phyloP scores from a whole-genome alignment of 2,888 invertebrate genomes.

The Gari tellinella region DNA sequence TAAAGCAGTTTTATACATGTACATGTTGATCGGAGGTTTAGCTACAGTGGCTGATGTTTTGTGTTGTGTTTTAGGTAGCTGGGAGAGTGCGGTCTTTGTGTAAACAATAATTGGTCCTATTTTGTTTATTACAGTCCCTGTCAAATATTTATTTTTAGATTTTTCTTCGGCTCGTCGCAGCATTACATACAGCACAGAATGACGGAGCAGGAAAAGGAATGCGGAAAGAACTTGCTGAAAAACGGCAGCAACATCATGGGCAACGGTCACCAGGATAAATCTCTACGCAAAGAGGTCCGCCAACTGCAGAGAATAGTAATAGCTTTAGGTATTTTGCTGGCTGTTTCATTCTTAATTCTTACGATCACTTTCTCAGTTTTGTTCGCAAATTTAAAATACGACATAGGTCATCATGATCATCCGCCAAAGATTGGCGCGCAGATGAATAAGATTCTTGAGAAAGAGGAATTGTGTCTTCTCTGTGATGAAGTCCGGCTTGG shows the following conservation, averaged over 20 bases:
- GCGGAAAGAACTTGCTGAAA: constrained; percentile 15
- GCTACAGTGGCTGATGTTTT: no score
- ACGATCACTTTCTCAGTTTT: constrained; percentile 72
- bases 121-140: no score
- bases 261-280: constrained; percentile 1
- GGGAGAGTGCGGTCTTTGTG: no score
- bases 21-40: no score
- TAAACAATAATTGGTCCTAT: no score
- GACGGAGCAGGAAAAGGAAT: constrained; percentile 30
- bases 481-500: constrained; percentile 75
- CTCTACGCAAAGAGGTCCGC: constrained; percentile 23
- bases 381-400: constrained; percentile 75
- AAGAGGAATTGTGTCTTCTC: constrained; percentile 75
- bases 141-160: no score
- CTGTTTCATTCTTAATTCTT: constrained; percentile 70
- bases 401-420: constrained; percentile 74
- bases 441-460: constrained; percentile 73
- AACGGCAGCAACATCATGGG: constrained; percentile 11
- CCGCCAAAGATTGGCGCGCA: constrained; percentile 79
- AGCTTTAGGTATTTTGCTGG: constrained; percentile 49
- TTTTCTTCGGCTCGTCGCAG: no score
- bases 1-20: no score
- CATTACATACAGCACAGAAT: neutral
- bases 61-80: no score
- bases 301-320: constrained; percentile 50